Base-by-base conservation (phyloP, 2,113 vertebrate genomes). In the Callaeas wilsoni region DNA sequence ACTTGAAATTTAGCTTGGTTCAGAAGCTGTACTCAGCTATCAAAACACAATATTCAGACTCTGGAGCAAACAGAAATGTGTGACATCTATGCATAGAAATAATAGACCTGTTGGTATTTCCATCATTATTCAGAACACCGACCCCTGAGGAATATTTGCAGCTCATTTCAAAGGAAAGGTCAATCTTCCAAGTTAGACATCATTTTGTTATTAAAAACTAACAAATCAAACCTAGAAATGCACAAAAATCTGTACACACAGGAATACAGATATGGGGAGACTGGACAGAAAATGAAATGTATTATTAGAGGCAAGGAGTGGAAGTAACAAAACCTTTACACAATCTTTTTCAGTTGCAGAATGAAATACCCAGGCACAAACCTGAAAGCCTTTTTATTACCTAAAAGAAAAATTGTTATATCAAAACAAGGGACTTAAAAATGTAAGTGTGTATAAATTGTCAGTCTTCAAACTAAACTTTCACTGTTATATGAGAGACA, bases 121-220 rank as follows among this genome's bases (percentile, higher is more conserved):
- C 29, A 82, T 68, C 77, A 57, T 95, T 62, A 82, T 90, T 84
- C 46, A 68, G 55, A 86, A 83, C 35, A 62, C 35, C 3, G 6
- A 85, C 37, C 44, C 65, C 89, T 30, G 26, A 89, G 62, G 60
- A 91, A 30, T 50, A 88, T 76, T 62, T 73, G 57, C 85, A 93
- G 57, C 56, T 85, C 21, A 12, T 90, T 90, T 77, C 79, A 87
- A 81, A 93, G 29, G 33, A 91, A 94, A 96, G 57, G 74, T 96
- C 67, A 80, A 18, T 74, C 55, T 94, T 94, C 44, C 35, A 85
- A 79, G 42, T 42, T 57, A 87, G n/a, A 64, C 20, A 78, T 42
- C 35, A 60, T 30, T 50, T 17, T 74, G 35, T 82, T 87, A 91
- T 87, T 87, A 75, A 93, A 92, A 90, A 42, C 60, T 87, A 94